Evolutionary conservation across 2,797 vertebrate genomes (phyloP), one percentile per base, ranked within the genome.

Genomic region (Pangasius djambal): DNA sequence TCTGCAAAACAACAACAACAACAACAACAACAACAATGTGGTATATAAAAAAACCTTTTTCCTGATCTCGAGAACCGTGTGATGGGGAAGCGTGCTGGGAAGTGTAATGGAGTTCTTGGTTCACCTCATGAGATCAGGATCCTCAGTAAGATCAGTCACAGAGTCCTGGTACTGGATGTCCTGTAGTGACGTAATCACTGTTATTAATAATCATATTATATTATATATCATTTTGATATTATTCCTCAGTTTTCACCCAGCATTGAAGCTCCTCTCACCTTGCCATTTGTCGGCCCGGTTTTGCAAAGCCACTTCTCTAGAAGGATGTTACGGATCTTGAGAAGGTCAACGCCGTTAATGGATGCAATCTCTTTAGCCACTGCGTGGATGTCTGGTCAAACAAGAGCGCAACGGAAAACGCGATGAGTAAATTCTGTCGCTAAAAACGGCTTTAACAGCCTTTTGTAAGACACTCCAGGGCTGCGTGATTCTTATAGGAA

Each of bases 231-330:
- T 40, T 40, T 40, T 0, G 37, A 78, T 31, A 52, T 81, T 25
- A 34, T 13, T 81, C 52, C 31, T 50, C 44, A 10, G 78, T 34
- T 34, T 34, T 37, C 9, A 10, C 7, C 1, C 52, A 52, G 0
- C 5, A 52, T 22, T 57, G 5, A 81, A 57, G 28, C 12, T 57
- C 50, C 16, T n/a, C 86, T 83, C 81, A 90, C 91, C 85, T 89
- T 92, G 70, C 55, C 52, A 83, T 85, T 89, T n/a, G 86, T 31
- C 85, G 86, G 85, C n/a, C 86, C 85, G 0, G 87, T 96, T 65
- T 97, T 97, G 88, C 97, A 99, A 77, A 99, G 95, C 98, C 98
- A 99, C 85, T 98, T 98, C 89, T 98, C 97, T 92, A 99, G 92
- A 88, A 99, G 93, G 87, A 96, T 95, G 90, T 97, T 97, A 84